Percentiles rank a stretch among this genome's conserved stretches.
These are phyloP conservation scores for Phataginus tetradactyla DNA, from an alignment of 2,797 vertebrate species.

Conservation along the genomic window DNA sequence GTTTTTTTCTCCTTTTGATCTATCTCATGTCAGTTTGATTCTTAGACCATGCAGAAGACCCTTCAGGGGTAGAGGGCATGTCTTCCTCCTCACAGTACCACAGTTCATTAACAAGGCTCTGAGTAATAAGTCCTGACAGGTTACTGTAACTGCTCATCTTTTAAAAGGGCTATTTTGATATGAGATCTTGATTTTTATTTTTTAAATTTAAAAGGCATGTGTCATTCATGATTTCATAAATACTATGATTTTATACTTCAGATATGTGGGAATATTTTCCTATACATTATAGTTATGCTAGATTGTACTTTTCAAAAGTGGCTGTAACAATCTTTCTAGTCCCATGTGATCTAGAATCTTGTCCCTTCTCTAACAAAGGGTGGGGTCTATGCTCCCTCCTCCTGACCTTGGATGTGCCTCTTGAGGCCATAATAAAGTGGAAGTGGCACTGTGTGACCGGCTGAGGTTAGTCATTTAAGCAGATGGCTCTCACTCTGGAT, in stretches of 20 bases:
- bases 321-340: neutral
- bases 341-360: neutral
- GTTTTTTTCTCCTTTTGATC: no score
- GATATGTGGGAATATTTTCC: neutral
- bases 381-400: neutral
- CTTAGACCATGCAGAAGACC: no score
- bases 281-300: neutral
- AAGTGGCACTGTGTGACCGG: neutral
- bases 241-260: neutral
- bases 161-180: constrained; percentile 11
- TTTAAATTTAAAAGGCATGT: neutral
- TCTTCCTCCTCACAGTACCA: neutral
- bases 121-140: neutral
- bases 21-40: no score
- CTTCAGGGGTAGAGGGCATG: no score
- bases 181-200: neutral
- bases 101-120: constrained; percentile 26
- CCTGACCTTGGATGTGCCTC: neutral
- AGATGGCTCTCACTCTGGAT: neutral
- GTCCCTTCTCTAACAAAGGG: neutral
- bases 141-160: neutral
- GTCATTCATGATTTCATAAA: constrained; percentile 19
- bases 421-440: neutral
- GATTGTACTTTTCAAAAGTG: neutral
- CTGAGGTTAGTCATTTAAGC: neutral